These are phyloP conservation scores for Gopherus evgoodei DNA, from an alignment of 2,113 vertebrate genomes.

Conservation along the genomic window DNA sequence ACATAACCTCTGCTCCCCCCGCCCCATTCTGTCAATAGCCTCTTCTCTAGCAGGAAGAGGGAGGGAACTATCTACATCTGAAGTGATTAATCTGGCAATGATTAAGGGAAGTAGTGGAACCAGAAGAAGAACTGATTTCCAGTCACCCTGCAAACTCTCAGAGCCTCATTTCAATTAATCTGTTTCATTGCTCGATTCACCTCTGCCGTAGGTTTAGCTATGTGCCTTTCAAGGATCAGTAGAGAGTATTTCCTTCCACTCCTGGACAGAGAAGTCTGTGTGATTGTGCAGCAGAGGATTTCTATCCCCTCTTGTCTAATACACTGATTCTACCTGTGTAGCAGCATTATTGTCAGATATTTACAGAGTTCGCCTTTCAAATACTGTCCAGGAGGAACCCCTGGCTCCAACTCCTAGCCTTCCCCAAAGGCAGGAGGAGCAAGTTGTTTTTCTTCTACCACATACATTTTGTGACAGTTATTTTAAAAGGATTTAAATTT, in stretches of 20 bases:
- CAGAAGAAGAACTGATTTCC: not conserved
- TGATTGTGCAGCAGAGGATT: conserved; percentile 1
- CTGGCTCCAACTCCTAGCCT: not conserved
- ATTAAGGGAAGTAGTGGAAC: not conserved
- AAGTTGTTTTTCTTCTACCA: conserved; percentile 37
- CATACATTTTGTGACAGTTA: not conserved
- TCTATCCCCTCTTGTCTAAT: conserved; percentile 38
- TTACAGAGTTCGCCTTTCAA: not conserved
- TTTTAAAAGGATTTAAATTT: conserved; percentile 61
- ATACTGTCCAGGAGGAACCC: not conserved
- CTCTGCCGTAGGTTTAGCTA: not conserved
- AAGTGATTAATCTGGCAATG: conserved; percentile 11
- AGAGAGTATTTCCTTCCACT: not conserved
- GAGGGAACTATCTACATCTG: not conserved
- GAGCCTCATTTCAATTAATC: conserved; percentile 26
- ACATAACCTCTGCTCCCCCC: not conserved
- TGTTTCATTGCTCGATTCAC: conserved; percentile 8
- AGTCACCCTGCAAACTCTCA: not conserved
- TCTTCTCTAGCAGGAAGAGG: not conserved
- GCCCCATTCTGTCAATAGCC: not conserved
- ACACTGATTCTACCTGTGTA: conserved; percentile 10
- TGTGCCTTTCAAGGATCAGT: not conserved
- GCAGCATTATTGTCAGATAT: not conserved
- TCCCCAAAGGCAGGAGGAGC: not conserved
- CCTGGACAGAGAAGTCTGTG: not conserved